phyloP scores from a whole-genome alignment of 2,888 invertebrate species.

The Crossocerus cetratus region DNA sequence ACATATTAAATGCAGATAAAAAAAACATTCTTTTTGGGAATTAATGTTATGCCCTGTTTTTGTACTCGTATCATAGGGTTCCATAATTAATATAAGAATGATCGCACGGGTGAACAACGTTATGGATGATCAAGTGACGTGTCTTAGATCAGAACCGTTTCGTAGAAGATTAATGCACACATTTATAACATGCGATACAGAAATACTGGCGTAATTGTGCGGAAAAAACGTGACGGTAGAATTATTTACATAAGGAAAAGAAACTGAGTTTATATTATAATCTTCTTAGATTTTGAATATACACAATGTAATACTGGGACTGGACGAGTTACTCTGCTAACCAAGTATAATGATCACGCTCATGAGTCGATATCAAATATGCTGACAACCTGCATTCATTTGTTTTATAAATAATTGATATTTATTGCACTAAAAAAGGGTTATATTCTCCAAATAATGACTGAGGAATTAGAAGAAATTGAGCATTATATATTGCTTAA shows the following conservation, averaged over 20 bases:
- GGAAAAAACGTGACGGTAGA: conserved; percentile 47
- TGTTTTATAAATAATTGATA: neutral
- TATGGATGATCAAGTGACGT: conserved; percentile 50
- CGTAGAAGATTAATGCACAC: conserved; percentile 49
- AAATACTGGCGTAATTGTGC: conserved; percentile 46
- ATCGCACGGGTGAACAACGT: conserved; percentile 48
- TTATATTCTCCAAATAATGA: neutral
- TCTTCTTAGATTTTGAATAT: conserved; percentile 27
- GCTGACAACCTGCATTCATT: conserved; percentile 63
- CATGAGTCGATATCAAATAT: conserved; percentile 50
- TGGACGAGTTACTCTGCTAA: conserved; percentile 45
- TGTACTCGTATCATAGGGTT: conserved; percentile 44
- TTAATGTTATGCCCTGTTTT: conserved; percentile 36
- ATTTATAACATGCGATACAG: conserved; percentile 59
- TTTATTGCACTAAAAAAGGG: neutral
- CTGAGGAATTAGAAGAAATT: conserved; percentile 10
- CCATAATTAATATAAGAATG: conserved; percentile 41
- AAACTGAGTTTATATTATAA: conserved; percentile 31
- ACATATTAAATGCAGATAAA: conserved; percentile 36
- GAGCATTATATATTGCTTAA: conserved; percentile 6
- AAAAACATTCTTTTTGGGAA: conserved; percentile 40
- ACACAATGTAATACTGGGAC: conserved; percentile 15
- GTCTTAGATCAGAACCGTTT: conserved; percentile 56
- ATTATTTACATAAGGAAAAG: conserved; percentile 50
- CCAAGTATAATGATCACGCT: conserved; percentile 46